Evolutionary conservation across 1,140 invertebrate species (phyloP).

Genomic region (Heterodera carotae): DNA sequence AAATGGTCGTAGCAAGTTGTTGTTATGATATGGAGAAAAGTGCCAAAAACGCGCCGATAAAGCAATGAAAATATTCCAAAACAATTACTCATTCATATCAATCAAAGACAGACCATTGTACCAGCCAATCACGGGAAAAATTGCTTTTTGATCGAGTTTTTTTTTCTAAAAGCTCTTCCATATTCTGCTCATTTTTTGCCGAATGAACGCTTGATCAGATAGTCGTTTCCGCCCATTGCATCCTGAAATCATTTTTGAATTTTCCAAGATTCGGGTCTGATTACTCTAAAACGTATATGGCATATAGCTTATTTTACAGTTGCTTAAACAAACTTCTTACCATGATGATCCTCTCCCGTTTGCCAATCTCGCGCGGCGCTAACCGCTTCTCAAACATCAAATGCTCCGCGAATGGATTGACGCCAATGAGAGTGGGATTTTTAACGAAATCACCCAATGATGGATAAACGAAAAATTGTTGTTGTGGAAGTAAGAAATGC

Average conservation of each 20-base stretch:
- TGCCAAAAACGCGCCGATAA: background rate
- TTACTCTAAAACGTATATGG: background rate
- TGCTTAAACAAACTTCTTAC: background rate
- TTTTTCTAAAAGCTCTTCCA: constrained; percentile 1
- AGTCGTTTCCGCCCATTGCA: constrained; percentile 11
- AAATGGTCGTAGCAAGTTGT: too few relatives aligned
- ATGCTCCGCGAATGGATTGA: background rate
- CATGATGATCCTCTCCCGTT: constrained; percentile 14
- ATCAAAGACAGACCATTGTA: background rate
- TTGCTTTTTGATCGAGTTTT: background rate
- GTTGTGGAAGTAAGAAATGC: background rate
- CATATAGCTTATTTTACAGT: too few relatives aligned
- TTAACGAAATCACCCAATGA: background rate
- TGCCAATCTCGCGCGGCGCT: background rate
- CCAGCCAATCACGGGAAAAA: background rate
- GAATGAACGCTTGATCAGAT: constrained; percentile 4
- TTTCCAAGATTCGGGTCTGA: too few relatives aligned
- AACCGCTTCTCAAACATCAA: background rate
- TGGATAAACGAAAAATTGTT: background rate
- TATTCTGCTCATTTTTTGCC: background rate
- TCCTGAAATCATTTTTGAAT: background rate
- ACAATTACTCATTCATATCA: too few relatives aligned
- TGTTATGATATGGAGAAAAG: background rate
- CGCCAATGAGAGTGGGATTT: background rate
- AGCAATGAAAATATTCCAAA: too few relatives aligned